A percentile compares a stretch with the other conserved stretches of the same genome.
phyloP scores from a whole-genome alignment of 2,113 vertebrate genomes.

The Oryzias celebensis region DNA sequence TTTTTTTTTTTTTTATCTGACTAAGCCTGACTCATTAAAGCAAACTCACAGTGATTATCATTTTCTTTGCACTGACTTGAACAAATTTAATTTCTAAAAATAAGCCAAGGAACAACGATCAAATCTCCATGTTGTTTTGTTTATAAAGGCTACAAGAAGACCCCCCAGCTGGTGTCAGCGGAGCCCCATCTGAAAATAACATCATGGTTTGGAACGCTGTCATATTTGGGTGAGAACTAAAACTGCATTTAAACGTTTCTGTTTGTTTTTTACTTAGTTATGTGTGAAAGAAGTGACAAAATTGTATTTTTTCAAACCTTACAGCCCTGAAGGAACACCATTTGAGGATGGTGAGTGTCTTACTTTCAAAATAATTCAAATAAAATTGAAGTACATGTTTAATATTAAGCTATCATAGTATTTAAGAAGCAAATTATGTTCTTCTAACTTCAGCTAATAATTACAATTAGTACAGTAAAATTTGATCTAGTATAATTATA shows the following conservation, averaged over 20 bases:
- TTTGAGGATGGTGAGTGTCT: slow-evolving; percentile 85
- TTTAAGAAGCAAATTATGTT: too few species aligned
- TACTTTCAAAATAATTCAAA: background rate
- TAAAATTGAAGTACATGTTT: too few species aligned
- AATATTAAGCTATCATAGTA: too few species aligned
- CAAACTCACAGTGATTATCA: too few species aligned
- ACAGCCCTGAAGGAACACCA: slow-evolving; percentile 95
- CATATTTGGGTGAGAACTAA: slow-evolving; percentile 89
- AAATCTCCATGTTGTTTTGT: background rate
- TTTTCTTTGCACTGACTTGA: background rate
- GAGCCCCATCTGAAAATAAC: slow-evolving; percentile 96
- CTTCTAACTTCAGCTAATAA: too few species aligned
- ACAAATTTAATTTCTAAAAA: background rate
- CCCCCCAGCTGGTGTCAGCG: slow-evolving; percentile 93
- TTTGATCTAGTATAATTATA: too few species aligned
- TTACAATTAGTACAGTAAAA: too few species aligned
- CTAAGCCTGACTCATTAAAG: too few species aligned
- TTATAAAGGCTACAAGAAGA: slow-evolving; percentile 90
- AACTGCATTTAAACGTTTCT: background rate
- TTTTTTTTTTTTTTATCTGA: too few species aligned
- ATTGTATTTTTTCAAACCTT: slow-evolving; percentile 16
- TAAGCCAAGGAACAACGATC: background rate
- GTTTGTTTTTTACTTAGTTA: background rate
- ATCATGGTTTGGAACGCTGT: slow-evolving; percentile 98
- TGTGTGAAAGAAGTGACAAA: background rate